phyloP scores from a whole-genome alignment of 2,888 invertebrate species.

The Lasioglossum lativentre region DNA sequence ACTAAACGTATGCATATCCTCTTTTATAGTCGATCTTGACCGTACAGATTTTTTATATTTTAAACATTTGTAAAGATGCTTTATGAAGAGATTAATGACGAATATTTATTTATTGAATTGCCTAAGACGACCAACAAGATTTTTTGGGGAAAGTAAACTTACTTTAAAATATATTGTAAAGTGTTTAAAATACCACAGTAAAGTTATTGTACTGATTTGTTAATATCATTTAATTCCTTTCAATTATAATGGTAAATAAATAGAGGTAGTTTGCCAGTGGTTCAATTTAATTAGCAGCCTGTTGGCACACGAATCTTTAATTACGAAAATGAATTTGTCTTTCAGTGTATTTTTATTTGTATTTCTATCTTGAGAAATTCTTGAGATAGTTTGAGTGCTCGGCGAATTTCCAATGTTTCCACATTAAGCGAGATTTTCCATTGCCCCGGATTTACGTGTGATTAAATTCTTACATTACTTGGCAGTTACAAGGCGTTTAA shows the following conservation, averaged over 20 bases:
- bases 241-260: background rate
- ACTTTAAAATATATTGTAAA: too few relatives aligned
- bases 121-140: too few relatives aligned
- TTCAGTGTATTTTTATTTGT: background rate
- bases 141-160: too few relatives aligned
- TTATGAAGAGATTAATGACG: background rate
- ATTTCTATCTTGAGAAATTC: background rate
- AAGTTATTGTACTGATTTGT: too few relatives aligned
- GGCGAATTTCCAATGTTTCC: background rate
- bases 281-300: background rate
- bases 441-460: background rate
- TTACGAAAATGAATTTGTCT: background rate
- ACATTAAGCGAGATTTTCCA: background rate
- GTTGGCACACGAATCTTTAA: background rate
- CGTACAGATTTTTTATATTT: background rate
- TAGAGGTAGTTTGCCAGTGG: background rate
- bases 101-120: too few relatives aligned
- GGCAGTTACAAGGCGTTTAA: constrained; percentile 12
- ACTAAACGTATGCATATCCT: background rate
- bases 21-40: background rate
- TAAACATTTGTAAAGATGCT: background rate
- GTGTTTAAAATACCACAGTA: too few relatives aligned
- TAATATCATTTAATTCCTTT: background rate
- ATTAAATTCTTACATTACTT: constrained; percentile 10
- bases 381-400: background rate